Conservation (phyloP, 2,888 invertebrate species). For the Polietes domitor region DNA sequence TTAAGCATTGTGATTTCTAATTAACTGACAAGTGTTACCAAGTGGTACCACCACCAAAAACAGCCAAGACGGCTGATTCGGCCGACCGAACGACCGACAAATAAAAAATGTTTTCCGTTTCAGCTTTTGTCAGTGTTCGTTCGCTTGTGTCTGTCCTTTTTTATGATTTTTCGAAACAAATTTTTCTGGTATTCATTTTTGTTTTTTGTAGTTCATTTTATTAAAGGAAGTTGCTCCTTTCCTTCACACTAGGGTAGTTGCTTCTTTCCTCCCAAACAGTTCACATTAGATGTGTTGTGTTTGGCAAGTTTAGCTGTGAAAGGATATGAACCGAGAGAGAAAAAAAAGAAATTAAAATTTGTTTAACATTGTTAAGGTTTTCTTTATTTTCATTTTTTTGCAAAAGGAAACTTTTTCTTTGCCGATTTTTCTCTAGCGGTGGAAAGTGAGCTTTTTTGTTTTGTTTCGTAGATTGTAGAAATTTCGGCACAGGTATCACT, state of each 20-base stretch:
- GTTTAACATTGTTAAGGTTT: slow-evolving; percentile 63
- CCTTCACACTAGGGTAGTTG: slow-evolving; percentile 15
- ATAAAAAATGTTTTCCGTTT: slow-evolving; percentile 53
- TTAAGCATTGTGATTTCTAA: slow-evolving; percentile 80
- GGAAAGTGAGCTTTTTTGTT: slow-evolving; percentile 18
- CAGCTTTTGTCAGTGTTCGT: background rate
- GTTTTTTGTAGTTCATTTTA: background rate
- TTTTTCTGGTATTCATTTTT: background rate
- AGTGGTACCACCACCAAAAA: slow-evolving; percentile 73
- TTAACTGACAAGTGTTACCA: slow-evolving; percentile 79
- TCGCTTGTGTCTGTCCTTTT: slow-evolving; percentile 11
- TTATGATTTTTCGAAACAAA: background rate
- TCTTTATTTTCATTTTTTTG: slow-evolving; percentile 26
- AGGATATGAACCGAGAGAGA: slow-evolving; percentile 53
- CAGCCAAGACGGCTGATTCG: slow-evolving; percentile 68
- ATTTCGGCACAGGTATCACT: background rate
- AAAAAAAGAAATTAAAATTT: slow-evolving; percentile 65
- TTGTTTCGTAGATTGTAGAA: background rate
- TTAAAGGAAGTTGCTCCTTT: slow-evolving; percentile 21
- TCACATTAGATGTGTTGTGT: slow-evolving; percentile 38
- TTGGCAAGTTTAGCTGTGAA: slow-evolving; percentile 5
- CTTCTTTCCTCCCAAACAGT: background rate
- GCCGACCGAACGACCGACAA: slow-evolving; percentile 54
- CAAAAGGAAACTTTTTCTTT: slow-evolving; percentile 17
- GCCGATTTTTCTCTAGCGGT: background rate